phyloP scores from a whole-genome alignment of 2,888 invertebrate genomes.

The Heliconius erato region DNA sequence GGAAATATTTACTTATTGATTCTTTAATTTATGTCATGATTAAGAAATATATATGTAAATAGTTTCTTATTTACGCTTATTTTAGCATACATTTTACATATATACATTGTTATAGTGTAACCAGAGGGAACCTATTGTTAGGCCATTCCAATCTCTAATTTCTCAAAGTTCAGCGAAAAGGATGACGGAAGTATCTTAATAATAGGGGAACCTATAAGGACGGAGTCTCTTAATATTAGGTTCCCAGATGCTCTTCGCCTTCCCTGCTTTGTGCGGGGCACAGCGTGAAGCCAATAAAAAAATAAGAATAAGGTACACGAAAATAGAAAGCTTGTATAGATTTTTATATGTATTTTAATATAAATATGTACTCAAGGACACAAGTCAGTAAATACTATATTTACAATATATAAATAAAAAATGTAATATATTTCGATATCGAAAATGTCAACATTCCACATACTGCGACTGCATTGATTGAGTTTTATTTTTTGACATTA shows the following conservation, averaged over 20 bases:
- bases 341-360: neutral
- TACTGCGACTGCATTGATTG: slow-evolving; percentile 33
- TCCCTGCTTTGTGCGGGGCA: too few species aligned
- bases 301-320: too few species aligned
- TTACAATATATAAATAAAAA: slow-evolving; percentile 1
- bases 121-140: too few species aligned
- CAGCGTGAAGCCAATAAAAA: too few species aligned
- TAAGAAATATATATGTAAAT: neutral
- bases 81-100: too few species aligned
- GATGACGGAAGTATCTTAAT: neutral
- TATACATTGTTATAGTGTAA: too few species aligned
- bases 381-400: neutral
- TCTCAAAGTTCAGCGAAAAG: too few species aligned
- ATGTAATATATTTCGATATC: neutral
- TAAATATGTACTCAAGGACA: slow-evolving; percentile 1
- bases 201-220: neutral
- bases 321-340: too few species aligned
- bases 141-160: too few species aligned
- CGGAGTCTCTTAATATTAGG: too few species aligned
- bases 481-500: slow-evolving; percentile 25
- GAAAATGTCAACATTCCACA: slow-evolving; percentile 24
- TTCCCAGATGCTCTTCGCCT: too few species aligned
- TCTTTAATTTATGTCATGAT: neutral
- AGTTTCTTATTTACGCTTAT: too few species aligned
- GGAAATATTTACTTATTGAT: slow-evolving; percentile 11